Evolutionary conservation across 2,888 invertebrate species (phyloP).

Genomic region (Esperia sulphurella): DNA sequence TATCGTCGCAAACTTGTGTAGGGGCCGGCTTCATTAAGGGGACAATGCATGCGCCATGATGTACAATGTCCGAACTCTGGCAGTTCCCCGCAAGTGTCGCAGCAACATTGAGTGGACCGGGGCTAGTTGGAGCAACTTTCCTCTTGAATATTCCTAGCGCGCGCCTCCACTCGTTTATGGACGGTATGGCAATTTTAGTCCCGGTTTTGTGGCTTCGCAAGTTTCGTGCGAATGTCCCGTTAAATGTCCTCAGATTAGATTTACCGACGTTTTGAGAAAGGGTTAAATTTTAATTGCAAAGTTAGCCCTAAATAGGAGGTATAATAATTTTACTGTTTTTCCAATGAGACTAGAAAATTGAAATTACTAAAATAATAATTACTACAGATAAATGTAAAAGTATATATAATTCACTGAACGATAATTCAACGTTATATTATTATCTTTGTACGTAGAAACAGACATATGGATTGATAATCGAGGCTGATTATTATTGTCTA

Average conservation of each 20-base stretch:
- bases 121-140: conserved; percentile 55
- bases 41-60: conserved; percentile 66
- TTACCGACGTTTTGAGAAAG: conserved; percentile 36
- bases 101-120: conserved; percentile 50
- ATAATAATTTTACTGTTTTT: background rate
- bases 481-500: too few relatives aligned
- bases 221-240: conserved; percentile 56
- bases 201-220: conserved; percentile 60
- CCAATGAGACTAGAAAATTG: background rate
- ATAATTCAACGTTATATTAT: too few relatives aligned
- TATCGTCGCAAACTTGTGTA: conserved; percentile 52
- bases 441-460: too few relatives aligned
- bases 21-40: conserved; percentile 68
- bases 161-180: conserved; percentile 63
- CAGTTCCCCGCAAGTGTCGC: conserved; percentile 73
- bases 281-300: conserved; percentile 24
- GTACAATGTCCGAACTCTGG: conserved; percentile 55
- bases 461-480: too few relatives aligned
- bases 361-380: background rate
- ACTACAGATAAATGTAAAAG: too few relatives aligned
- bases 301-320: conserved; percentile 9
- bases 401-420: too few relatives aligned
- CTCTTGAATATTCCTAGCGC: conserved; percentile 71
- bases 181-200: conserved; percentile 45
- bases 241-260: conserved; percentile 56